These are phyloP conservation scores for Drosophila testacea DNA, from an alignment of 2,888 invertebrate genomes.

Conservation along the genomic window DNA sequence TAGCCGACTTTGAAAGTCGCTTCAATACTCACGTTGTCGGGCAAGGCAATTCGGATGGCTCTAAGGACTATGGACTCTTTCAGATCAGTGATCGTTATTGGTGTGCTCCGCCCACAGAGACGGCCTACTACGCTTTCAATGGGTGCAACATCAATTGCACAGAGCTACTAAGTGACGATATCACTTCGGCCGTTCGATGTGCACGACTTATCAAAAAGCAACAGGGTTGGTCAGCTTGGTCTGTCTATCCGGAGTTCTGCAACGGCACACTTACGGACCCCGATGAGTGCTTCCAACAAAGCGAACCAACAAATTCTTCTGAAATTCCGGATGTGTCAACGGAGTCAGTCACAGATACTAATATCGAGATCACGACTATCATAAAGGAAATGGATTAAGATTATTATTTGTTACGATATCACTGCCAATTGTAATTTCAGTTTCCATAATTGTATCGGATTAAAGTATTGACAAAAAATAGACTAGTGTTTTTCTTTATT, in stretches of 20 bases:
- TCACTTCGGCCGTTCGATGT: slow-evolving; percentile 79
- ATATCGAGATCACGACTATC: slow-evolving; percentile 34
- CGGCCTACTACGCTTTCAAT: slow-evolving; percentile 72
- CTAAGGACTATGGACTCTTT: slow-evolving; percentile 84
- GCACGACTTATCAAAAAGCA: slow-evolving; percentile 77
- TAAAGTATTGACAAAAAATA: slow-evolving; percentile 3
- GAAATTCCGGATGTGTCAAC: slow-evolving; percentile 14
- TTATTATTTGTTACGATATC: slow-evolving; percentile 43
- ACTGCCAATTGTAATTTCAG: slow-evolving; percentile 56
- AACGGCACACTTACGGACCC: slow-evolving; percentile 70
- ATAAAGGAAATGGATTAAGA: slow-evolving; percentile 37
- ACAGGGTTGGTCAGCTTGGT: slow-evolving; percentile 84
- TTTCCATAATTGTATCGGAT: slow-evolving; percentile 35
- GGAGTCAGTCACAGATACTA: not conserved
- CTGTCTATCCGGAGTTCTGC: slow-evolving; percentile 79
- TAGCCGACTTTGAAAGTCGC: slow-evolving; percentile 82
- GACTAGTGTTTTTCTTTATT: not conserved
- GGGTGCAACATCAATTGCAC: slow-evolving; percentile 82
- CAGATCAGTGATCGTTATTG: slow-evolving; percentile 85
- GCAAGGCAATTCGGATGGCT: slow-evolving; percentile 85
- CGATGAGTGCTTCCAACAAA: slow-evolving; percentile 63
- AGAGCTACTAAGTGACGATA: slow-evolving; percentile 81
- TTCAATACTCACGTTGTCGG: slow-evolving; percentile 86
- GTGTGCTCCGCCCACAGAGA: slow-evolving; percentile 78
- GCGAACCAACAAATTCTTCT: slow-evolving; percentile 2